Conservation (phyloP, 2,113 vertebrate species). For the Chaenocephalus aceratus region DNA sequence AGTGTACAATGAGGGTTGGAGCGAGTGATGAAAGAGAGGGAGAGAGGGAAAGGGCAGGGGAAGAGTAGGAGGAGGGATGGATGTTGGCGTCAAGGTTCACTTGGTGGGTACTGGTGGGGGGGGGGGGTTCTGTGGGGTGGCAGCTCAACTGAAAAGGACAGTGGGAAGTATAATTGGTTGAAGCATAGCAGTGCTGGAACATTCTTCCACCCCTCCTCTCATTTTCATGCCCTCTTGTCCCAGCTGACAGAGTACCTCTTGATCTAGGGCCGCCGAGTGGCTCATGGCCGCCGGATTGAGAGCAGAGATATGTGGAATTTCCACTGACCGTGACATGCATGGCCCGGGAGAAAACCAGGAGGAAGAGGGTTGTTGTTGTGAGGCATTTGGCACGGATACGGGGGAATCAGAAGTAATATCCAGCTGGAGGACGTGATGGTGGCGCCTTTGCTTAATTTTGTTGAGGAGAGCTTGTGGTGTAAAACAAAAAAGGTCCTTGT, state of each 20-base stretch:
- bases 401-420: constrained; percentile 11
- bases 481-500: constrained; percentile 9
- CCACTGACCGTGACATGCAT: constrained; percentile 19
- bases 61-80: constrained; percentile 62
- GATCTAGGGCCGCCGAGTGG: constrained; percentile 27
- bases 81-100: constrained; percentile 77
- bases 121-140: neutral
- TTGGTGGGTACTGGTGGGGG: constrained; percentile 61
- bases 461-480: neutral
- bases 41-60: constrained; percentile 71
- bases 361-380: constrained; percentile 20
- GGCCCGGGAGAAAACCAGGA: neutral
- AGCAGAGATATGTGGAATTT: constrained; percentile 49
- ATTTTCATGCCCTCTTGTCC: constrained; percentile 50
- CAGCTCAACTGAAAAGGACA: constrained; percentile 58
- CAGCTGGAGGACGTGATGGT: constrained; percentile 7
- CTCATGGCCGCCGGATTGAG: constrained; percentile 14
- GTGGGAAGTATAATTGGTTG: constrained; percentile 73
- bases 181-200: constrained; percentile 62
- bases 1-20: constrained; percentile 82
- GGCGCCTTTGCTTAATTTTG: constrained; percentile 3
- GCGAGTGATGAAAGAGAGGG: constrained; percentile 73
- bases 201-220: constrained; percentile 49
- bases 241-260: constrained; percentile 45
- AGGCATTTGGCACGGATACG: constrained; percentile 20